Evolutionary conservation across 2,888 invertebrate genomes (phyloP), one percentile per base, ranked within the genome.

Genomic region (Mantis religiosa): DNA sequence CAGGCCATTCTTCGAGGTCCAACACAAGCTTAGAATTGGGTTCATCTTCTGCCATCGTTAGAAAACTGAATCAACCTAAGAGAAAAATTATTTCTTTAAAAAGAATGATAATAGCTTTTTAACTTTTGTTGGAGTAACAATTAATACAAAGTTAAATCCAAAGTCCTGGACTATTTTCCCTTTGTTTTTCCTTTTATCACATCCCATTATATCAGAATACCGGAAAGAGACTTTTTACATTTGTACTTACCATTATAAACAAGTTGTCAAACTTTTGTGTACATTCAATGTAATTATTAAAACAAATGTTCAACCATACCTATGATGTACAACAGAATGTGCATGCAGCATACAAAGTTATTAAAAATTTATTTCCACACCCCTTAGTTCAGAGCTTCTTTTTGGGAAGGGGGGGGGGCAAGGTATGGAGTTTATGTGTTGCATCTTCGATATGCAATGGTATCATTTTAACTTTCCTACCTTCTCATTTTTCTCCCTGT

Each of bases 41-140:
- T 41, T 82, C 87, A 87, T 82, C 82, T 41, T 82, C 87, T 82
- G 82, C 87, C 87, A 82, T 87, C 82, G 34, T 82, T 87, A 87
- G 41, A 34, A 87, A 87, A 87, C 30, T 87, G 28, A 87, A 82
- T 87, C 87, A 87, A 87, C 82, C 87, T 87, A 34, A 34, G 87
- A 87, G 82, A 87, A 87, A 87, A 87, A 87, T 82, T 20, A 82
- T 87, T 82, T 82, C 34, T 82, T 87, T 87, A 87, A 20, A 81
- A 81, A 82, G 81, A 20, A 6, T 20, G 54, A 71, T 71, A 71
- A 71, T 15, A 71, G 54, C 54, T 71, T 71, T n/a, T 25, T 20
- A 15, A 71, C 54, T 25, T 71, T 71, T 71, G 54, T 71, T 71
- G 54, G 54, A 20, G 54, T 71, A 71, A 71, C 54, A 71, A 71